phyloP scores from a whole-genome alignment of 1,140 invertebrate genomes.

The Bombus confusus region DNA sequence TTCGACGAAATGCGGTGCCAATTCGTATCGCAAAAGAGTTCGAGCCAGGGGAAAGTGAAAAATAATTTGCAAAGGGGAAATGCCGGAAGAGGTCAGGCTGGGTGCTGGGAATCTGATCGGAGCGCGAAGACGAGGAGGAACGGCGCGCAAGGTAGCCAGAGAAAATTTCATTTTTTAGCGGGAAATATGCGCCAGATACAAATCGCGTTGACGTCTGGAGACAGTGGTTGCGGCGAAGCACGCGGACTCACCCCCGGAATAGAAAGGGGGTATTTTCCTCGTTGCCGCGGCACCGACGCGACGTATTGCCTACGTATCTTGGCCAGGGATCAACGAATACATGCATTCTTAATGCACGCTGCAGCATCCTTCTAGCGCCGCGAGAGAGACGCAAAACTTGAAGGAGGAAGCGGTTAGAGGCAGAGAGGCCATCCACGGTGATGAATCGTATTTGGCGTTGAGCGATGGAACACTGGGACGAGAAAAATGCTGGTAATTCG shows the following conservation, averaged over 20 bases:
- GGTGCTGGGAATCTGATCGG: neutral
- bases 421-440: constrained; percentile 17
- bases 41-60: too few relatives aligned
- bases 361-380: constrained; percentile 37
- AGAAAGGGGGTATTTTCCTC: constrained; percentile 69
- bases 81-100: neutral
- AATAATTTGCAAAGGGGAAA: neutral
- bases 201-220: constrained; percentile 38
- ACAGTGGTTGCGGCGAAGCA: constrained; percentile 5
- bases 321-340: constrained; percentile 75
- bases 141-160: neutral
- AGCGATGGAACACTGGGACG: constrained; percentile 35
- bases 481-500: constrained; percentile 38
- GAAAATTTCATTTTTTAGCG: constrained; percentile 24
- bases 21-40: accelerated
- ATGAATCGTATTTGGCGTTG: constrained; percentile 51
- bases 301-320: constrained; percentile 75
- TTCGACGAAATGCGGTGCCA: too few relatives aligned
- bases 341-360: constrained; percentile 73
- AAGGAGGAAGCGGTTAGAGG: neutral
- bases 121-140: neutral
- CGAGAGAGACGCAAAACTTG: neutral
- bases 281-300: constrained; percentile 35
- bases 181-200: constrained; percentile 26
- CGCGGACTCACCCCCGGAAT: neutral